Percentiles rank a stretch among this genome's conserved stretches.
Evolutionary conservation across 2,113 vertebrate genomes (phyloP).

Genomic region (Rafetus swinhoei): DNA sequence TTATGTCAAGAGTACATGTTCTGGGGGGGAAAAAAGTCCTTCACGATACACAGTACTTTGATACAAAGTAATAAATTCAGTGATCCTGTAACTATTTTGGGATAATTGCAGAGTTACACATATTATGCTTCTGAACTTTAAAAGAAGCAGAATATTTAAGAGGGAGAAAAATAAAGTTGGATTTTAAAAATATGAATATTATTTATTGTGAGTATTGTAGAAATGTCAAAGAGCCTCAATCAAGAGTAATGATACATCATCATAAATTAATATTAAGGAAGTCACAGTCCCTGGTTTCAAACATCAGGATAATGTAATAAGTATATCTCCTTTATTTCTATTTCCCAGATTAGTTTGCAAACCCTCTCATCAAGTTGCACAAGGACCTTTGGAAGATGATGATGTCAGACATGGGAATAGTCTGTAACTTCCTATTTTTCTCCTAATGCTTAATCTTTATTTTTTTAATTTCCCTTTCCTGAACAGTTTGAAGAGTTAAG

Average conservation of each 20-base stretch:
- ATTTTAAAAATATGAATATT: not conserved
- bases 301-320: not conserved
- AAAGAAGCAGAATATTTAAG: not conserved
- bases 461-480: not conserved
- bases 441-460: not conserved
- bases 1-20: not conserved
- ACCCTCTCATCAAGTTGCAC: not conserved
- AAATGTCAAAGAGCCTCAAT: not conserved
- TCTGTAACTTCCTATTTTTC: not conserved
- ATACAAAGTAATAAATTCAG: not conserved
- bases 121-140: not conserved
- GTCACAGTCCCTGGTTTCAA: not conserved
- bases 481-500: not conserved
- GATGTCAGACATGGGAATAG: not conserved
- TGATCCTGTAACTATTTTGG: not conserved
- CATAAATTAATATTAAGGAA: not conserved
- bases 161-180: rapidly evolving
- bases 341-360: not conserved
- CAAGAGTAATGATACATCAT: not conserved
- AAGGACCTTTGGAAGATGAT: not conserved
- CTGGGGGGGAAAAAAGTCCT: not conserved
- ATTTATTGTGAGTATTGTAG: not conserved
- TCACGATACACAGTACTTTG: not conserved
- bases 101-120: rapidly evolving
- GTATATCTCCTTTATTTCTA: not conserved